Evolutionary conservation across 2,888 invertebrate species (phyloP).

Genomic region (Ganaspis brasiliensis): DNA sequence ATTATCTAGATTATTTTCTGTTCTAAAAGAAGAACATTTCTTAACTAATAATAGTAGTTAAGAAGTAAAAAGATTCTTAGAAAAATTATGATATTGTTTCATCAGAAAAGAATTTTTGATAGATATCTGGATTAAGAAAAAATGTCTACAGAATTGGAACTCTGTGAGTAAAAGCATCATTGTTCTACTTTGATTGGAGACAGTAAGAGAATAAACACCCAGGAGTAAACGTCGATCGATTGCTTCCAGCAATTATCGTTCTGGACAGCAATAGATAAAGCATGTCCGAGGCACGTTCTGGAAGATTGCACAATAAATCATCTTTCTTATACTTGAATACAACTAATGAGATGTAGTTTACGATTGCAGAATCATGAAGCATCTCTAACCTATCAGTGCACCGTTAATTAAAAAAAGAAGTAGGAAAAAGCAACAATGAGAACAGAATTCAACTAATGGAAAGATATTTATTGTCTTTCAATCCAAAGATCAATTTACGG

Average conservation of each 20-base stretch:
- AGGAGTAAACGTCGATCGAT: conserved; percentile 3
- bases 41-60: too few species aligned
- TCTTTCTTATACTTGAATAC: neutral
- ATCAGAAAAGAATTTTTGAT: too few species aligned
- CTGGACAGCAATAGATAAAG: conserved; percentile 11
- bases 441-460: neutral
- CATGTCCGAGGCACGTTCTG: neutral
- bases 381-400: neutral
- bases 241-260: conserved; percentile 10
- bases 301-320: conserved; percentile 34
- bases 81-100: too few species aligned
- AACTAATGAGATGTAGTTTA: conserved; percentile 17
- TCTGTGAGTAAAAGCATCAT: too few species aligned
- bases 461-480: conserved; percentile 15
- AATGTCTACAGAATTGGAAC: too few species aligned
- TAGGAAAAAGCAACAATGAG: neutral
- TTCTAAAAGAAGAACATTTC: too few species aligned
- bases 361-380: conserved; percentile 4
- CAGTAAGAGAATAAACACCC: neutral
- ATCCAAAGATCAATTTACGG: neutral
- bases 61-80: too few species aligned
- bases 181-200: neutral
- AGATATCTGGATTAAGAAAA: too few species aligned
- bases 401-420: conserved; percentile 5
- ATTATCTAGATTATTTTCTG: too few species aligned